A percentile compares a stretch with the other conserved stretches of the same genome.
Evolutionary conservation across 2,113 vertebrate genomes (phyloP).

Genomic region (Ceuthmochares aereus): DNA sequence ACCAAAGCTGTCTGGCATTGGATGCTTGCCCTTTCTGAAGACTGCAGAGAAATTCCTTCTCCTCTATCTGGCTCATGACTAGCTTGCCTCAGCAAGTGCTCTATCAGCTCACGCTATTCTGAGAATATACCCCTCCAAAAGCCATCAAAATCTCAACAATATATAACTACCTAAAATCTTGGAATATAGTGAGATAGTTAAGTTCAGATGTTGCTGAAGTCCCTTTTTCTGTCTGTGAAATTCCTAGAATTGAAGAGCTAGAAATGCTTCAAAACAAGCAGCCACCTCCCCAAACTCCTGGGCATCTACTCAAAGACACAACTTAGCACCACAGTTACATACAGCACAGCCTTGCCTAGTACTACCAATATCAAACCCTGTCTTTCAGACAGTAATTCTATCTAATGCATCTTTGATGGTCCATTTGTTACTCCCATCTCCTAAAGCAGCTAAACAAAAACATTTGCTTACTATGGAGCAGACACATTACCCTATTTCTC

Average conservation of each 20-base stretch:
- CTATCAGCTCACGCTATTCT: background rate
- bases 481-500: background rate
- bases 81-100: background rate
- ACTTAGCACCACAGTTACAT: background rate
- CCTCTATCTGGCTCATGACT: background rate
- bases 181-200: background rate
- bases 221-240: background rate
- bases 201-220: background rate
- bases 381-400: background rate
- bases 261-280: background rate
- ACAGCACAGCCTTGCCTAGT: background rate
- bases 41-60: background rate
- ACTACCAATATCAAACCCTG: background rate
- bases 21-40: background rate
- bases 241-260: background rate
- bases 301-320: background rate
- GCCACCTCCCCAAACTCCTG: background rate
- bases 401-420: background rate
- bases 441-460: background rate
- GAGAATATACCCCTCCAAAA: background rate
- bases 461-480: background rate
- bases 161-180: background rate
- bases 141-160: background rate
- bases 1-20: background rate
- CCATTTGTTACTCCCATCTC: background rate